Conservation (phyloP, 1,140 invertebrate species). For the Spodoptera litura region DNA sequence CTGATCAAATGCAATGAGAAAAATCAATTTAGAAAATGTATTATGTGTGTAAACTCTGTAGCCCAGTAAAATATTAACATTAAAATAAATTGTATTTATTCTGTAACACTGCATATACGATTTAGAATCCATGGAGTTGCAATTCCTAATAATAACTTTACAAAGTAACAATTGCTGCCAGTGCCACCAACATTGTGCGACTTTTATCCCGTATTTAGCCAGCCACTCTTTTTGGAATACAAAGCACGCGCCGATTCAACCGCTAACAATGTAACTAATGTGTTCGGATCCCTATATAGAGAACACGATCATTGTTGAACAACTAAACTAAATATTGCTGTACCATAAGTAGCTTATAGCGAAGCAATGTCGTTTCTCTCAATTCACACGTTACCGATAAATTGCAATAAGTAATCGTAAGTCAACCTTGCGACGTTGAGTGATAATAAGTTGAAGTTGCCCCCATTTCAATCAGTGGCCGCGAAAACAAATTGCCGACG, state of each 20-base stretch:
- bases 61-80: no score
- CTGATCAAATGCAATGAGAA: no score
- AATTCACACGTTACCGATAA: constrained; percentile 38
- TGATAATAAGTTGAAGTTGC: constrained; percentile 39
- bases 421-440: constrained; percentile 42
- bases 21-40: no score
- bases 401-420: constrained; percentile 46
- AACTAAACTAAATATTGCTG: constrained; percentile 15
- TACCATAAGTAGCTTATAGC: constrained; percentile 1
- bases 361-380: constrained; percentile 23
- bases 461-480: constrained; percentile 27
- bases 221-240: constrained; percentile 10
- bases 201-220: constrained; percentile 16
- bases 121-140: neutral
- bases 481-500: constrained; percentile 24
- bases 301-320: constrained; percentile 16
- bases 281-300: neutral
- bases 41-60: no score
- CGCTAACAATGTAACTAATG: constrained; percentile 24
- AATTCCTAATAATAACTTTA: neutral
- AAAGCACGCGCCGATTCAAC: constrained; percentile 15
- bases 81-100: no score
- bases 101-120: no score
- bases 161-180: neutral
- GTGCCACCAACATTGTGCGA: constrained; percentile 1